Evolutionary conservation across 2,888 invertebrate species (phyloP).

Genomic region (Andrena flavipes): DNA sequence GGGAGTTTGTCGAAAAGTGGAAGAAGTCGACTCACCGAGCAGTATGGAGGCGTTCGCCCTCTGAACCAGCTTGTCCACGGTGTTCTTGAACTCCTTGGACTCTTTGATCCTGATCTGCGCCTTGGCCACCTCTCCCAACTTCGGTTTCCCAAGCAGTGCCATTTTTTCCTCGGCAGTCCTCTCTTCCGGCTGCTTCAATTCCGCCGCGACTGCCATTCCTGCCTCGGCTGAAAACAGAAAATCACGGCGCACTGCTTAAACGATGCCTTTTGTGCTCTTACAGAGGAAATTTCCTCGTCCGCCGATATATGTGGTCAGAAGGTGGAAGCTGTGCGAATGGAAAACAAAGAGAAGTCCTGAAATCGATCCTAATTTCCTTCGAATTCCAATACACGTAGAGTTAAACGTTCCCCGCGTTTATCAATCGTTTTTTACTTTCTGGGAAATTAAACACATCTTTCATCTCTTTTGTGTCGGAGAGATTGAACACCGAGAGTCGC

Average conservation of each 20-base stretch:
- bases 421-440: too few species aligned
- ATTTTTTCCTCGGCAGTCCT: slow-evolving; percentile 93
- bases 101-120: slow-evolving; percentile 97
- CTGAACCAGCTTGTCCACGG: slow-evolving; percentile 99
- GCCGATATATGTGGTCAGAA: slow-evolving; percentile 2
- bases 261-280: slow-evolving; percentile 2
- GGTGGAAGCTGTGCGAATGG: not conserved
- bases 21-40: slow-evolving; percentile 85
- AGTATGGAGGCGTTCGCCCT: slow-evolving; percentile 97
- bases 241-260: slow-evolving; percentile 52
- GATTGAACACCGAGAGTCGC: not conserved
- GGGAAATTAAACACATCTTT: not conserved
- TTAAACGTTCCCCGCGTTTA: too few species aligned
- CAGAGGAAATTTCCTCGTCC: not conserved
- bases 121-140: slow-evolving; percentile 94
- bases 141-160: slow-evolving; percentile 95
- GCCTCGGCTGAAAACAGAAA: slow-evolving; percentile 84
- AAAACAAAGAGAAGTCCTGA: too few species aligned
- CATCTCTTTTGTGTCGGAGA: not conserved
- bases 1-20: not conserved
- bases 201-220: slow-evolving; percentile 88
- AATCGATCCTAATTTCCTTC: not conserved
- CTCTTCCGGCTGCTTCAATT: slow-evolving; percentile 89
- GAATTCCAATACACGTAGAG: not conserved
- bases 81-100: slow-evolving; percentile 99